A percentile compares a stretch with the other conserved stretches of the same genome.
Evolutionary conservation across 2,113 vertebrate genomes (phyloP).

Genomic region (Entomyzon cyanotis): DNA sequence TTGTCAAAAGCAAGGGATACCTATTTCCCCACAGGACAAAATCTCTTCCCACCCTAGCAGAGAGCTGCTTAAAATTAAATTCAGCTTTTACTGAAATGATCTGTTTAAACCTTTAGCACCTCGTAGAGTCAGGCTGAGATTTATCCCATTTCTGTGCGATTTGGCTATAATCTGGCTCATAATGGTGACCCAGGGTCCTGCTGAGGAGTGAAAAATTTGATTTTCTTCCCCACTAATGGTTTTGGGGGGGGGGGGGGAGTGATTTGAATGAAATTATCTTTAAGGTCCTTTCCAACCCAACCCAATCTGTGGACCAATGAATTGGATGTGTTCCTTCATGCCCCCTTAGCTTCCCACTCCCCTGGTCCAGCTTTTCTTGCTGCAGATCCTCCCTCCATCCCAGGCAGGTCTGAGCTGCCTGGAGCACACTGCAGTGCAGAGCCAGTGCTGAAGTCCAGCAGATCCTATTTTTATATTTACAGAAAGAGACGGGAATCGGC

Average conservation of each 20-base stretch:
- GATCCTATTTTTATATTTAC: neutral
- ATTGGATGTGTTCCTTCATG: neutral
- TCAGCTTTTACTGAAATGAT: neutral
- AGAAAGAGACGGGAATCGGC: neutral
- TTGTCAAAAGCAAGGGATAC: neutral
- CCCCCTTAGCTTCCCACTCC: accelerated
- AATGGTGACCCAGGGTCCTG: neutral
- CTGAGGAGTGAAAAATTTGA: neutral
- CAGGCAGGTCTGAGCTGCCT: neutral
- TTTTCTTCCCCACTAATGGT: neutral
- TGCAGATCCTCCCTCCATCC: neutral
- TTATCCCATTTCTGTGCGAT: neutral
- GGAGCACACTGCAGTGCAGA: neutral
- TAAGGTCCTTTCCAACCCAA: neutral
- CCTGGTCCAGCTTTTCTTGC: neutral
- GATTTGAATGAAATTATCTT: neutral
- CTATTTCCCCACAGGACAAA: neutral
- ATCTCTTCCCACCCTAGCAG: neutral
- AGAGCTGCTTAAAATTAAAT: slow-evolving; percentile 26
- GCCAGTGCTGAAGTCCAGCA: neutral
- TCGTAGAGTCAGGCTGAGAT: neutral
- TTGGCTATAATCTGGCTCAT: neutral
- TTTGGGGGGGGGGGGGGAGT: neutral
- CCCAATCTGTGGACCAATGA: neutral
- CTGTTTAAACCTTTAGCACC: neutral